Base-by-base conservation (phyloP, 2,113 vertebrate species). In the Percina caprodes region DNA sequence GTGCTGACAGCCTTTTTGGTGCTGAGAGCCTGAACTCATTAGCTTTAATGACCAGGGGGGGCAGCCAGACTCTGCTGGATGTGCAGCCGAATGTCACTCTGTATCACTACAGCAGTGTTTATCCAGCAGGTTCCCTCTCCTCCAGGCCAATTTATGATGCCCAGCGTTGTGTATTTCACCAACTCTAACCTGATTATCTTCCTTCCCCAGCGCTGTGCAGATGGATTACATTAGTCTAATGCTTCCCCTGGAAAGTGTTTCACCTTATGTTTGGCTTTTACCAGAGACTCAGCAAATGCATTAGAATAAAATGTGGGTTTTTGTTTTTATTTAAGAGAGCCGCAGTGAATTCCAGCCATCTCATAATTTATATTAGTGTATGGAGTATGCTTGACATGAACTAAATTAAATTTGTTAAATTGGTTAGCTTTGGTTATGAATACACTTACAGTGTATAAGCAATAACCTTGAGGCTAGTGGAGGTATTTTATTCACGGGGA, bases 191-290 rank as follows among this genome's bases (percentile, higher is more conserved):
- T 91, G 92, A 91, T 95, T 92, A 91, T 80, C 58, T 30, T 58
- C 77, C 78, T 72, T 76, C 88, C 85, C 83, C 79, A 51, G 91
- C 89, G 85, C 77, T 75, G 85, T 76, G 89, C 84, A 85, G 78
- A 92, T 86, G 90, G 84, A 92, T 92, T 78, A 83, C 88, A 92
- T 93, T 92, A 92, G 89, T 87, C 85, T 87, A 93, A 93, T 91
- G 88, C 89, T 86, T 89, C 67, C 73, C 69, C 71, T 81, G 73
- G 88, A 89, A 82, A 85, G 92, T 77, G 75, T 83, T 90, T 83
- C 86, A 86, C 82, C 83, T 86, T 62, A 83, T 82, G 89, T 63
- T 83, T n/a, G 7, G 81, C 88, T 88, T 83, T 87, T 91, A 89
- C 71, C 77, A 58, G 33, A 79, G 77, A 82, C 67, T 56, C 69